Base-by-base conservation (phyloP, 2,797 vertebrate species). In the Macrochelys suwanniensis region DNA sequence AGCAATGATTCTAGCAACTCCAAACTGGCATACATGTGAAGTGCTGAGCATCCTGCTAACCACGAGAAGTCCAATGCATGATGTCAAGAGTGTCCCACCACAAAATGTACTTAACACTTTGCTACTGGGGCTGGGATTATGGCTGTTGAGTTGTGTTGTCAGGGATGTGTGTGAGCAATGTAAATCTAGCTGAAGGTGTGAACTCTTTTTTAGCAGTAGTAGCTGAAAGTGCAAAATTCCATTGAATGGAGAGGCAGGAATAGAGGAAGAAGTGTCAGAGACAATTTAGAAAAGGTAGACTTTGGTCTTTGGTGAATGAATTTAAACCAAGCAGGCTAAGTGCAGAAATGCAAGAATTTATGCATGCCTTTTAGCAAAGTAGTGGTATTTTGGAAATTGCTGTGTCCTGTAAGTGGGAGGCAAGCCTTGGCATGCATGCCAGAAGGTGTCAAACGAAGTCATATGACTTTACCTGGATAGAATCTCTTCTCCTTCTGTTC, bases 291-390 rank as follows among this genome's bases (percentile, higher is more conserved):
- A 79, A 92, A 54, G 23, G 2, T 21, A 68, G 49, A 57, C 59
- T 76, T 50, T 54, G 53, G 10, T 61, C 84, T 95, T 77, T 19
- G 21, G 42, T 51, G 71, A 83, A 23, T 68, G 31, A 87, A 4
- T 59, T 42, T 87, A 82, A 95, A 83, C 88, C 61, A 65, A n/a
- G 61, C 85, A 79, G 42, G 49, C 37, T 79, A 57, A 0, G 53
- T 86, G 90, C 87, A 88, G 88, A 89, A 50, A 90, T 90, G 81
- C 53, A 82, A 51, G 81, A 92, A 89, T 89, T 65, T 51, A 17
- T 82, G 33, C 94, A 6, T 26, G 12, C 95, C 96, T 96, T 97
- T 93, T 88, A 59, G 77, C 85, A 90, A 93, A 94, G 4, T 93
- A 65, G 85, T 92, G 87, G 45, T 87, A 21, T 11, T 95, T 89